These are phyloP conservation scores for Parus major DNA, from an alignment of 2,113 vertebrate species.

Conservation along the genomic window DNA sequence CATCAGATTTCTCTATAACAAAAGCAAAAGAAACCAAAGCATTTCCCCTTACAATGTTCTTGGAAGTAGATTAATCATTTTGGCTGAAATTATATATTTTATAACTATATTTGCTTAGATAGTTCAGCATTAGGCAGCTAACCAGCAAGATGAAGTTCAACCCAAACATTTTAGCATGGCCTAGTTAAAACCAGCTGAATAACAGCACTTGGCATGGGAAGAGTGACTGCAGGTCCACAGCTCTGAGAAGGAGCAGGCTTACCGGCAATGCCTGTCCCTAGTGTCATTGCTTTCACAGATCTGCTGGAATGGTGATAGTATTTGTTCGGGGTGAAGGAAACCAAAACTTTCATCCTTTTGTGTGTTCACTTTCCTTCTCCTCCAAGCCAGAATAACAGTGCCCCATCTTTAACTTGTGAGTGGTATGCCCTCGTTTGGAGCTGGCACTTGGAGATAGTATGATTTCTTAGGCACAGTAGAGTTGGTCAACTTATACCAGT, in stretches of 20 bases:
- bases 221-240: not conserved
- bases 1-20: conserved; percentile 55
- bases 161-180: not conserved
- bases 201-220: accelerated
- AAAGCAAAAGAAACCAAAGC: conserved; percentile 49
- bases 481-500: not conserved
- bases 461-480: not conserved
- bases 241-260: accelerated
- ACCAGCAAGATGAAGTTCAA: not conserved
- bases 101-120: conserved; percentile 38
- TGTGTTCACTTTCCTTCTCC: not conserved
- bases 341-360: not conserved
- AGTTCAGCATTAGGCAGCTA: not conserved
- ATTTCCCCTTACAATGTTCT: conserved; percentile 43
- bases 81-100: conserved; percentile 52
- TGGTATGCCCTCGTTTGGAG: not conserved
- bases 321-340: not conserved
- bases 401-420: not conserved
- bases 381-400: not conserved
- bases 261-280: not conserved
- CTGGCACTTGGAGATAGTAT: not conserved
- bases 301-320: not conserved
- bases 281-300: not conserved
- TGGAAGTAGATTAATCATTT: conserved; percentile 49
- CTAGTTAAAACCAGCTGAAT: conserved; percentile 21